Conservation (phyloP, 2,113 vertebrate species). For the Toxostoma redivivum region DNA sequence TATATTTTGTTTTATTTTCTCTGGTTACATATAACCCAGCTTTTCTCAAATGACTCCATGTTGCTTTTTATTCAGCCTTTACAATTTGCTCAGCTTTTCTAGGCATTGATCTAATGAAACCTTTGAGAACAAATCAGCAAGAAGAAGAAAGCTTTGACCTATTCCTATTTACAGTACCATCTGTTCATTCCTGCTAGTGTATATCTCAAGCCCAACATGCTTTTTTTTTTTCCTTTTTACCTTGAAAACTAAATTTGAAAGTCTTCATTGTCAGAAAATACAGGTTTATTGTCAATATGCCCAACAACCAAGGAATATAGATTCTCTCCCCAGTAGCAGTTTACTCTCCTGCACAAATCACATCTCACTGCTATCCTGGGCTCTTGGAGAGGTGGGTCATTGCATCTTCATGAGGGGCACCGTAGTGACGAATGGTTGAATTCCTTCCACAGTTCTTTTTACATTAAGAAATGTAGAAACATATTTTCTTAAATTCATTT, state of each 20-base stretch:
- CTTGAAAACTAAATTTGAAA: constrained; percentile 1
- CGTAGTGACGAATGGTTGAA: neutral
- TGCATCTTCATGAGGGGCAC: neutral
- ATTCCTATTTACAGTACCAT: neutral
- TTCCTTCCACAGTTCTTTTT: neutral
- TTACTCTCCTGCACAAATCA: neutral
- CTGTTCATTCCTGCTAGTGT: neutral
- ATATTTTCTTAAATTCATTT: neutral
- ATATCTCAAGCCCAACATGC: neutral
- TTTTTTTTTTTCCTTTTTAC: neutral
- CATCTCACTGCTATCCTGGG: neutral
- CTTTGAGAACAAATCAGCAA: neutral
- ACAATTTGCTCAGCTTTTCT: neutral
- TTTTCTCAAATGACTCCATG: neutral
- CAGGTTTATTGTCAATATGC: neutral
- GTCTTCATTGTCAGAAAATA: neutral
- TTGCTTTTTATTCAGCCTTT: neutral
- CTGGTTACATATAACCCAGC: neutral
- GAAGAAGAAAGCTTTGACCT: neutral
- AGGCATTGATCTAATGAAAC: neutral
- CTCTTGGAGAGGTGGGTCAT: neutral
- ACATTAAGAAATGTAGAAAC: neutral
- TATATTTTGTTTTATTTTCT: neutral
- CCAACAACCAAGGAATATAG: neutral
- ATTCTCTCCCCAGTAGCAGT: neutral